Conservation (phyloP, 2,888 invertebrate genomes). For the Pemphredon lugubris region DNA sequence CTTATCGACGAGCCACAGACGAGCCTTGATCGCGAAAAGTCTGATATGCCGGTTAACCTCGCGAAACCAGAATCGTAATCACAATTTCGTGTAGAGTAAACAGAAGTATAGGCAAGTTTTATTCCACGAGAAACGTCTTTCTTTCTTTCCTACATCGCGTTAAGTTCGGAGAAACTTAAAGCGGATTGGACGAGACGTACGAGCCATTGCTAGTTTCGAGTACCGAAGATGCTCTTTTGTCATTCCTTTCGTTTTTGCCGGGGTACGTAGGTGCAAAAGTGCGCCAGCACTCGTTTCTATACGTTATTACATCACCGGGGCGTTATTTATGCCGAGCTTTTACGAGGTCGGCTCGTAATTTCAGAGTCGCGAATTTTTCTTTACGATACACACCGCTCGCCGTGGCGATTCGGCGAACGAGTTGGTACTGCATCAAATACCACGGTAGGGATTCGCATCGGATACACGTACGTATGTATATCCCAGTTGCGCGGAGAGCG, state of each 20-base stretch:
- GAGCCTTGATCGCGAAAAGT: no score
- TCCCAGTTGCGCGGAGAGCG: background rate
- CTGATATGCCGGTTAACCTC: no score
- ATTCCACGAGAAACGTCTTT: no score
- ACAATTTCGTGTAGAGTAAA: no score
- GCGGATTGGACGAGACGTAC: no score
- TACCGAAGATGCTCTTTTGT: background rate
- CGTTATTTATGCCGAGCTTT: conserved; percentile 50
- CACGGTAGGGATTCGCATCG: background rate
- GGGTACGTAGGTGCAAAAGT: background rate
- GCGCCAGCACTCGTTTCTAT: background rate
- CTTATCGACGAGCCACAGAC: no score
- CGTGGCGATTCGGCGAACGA: conserved; percentile 13
- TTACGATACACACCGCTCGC: conserved; percentile 13
- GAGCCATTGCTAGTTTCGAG: no score
- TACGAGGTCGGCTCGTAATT: conserved; percentile 49
- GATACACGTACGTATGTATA: background rate
- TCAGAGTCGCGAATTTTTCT: conserved; percentile 50
- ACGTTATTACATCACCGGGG: conserved; percentile 23
- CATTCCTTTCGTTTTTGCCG: background rate
- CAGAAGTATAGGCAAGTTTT: no score
- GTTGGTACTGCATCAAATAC: conserved; percentile 2
- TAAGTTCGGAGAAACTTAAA: no score
- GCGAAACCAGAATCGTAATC: no score
- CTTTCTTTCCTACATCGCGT: no score